Base-by-base conservation (phyloP, 1,140 invertebrate species). In the Theocolax elegans region DNA sequence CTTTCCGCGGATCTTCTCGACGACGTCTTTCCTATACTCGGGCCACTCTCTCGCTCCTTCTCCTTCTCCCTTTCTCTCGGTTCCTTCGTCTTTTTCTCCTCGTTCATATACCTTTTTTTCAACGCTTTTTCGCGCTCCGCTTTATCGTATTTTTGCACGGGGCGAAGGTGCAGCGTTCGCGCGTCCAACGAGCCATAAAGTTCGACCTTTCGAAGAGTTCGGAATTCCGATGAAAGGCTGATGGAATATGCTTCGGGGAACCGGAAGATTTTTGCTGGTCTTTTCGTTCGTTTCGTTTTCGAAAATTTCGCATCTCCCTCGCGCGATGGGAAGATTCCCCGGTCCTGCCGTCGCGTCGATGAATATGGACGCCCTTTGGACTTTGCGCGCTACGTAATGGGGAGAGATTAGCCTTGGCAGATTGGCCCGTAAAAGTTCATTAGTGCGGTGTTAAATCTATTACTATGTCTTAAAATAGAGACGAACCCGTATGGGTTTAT, bases 161-260 rank as follows among this genome's bases (percentile, higher is more conserved):
- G 15, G 21, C 58, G 48, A 23, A 40, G n/a, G n/a, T n/a, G n/a
- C n/a, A n/a, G n/a, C n/a, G n/a, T n/a, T n/a, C n/a, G 31, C 46
- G 23, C 49, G 44, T 21, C 40, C 40, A 4, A 58, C 27, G 40
- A 60, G 62, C 62, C 49, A 71, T 71, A 71, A 71, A 71, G 69
- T 71, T 71, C 69, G 62, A 71, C 69, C 69, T 71, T 71, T 71
- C 54, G 62, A 44, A 54, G 59, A 71, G 53, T 65, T 48, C 23
- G 48, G 51, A 31, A 64, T 71, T 71, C 42, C 69, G 69, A 71
- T 71, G 69, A 71, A 71, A 71, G 62, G 38, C 69, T 66, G 69
- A 71, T 71, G 69, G 69, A 71, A 65, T 71, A 71, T 25, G 9
- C 69, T 71, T 71, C 69, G 69, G 44, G 25, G 69, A 71, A 71